phyloP scores from a whole-genome alignment of 1,140 invertebrate species.

The Zaprionus lachaisei region DNA sequence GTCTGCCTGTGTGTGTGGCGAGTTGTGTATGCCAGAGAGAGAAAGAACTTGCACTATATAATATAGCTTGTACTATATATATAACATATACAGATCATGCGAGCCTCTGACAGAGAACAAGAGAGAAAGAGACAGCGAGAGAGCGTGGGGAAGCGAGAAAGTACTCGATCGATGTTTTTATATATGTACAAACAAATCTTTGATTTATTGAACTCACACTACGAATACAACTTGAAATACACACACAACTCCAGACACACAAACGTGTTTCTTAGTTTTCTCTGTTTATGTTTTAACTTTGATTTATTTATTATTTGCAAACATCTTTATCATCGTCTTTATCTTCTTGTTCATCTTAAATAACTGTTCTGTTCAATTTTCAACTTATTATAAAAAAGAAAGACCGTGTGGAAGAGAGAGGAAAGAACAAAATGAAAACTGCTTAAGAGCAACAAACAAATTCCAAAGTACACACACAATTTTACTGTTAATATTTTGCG shows the following conservation, averaged over 20 bases:
- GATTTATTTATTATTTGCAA: conserved; percentile 11
- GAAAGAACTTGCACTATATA: conserved; percentile 5
- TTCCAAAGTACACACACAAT: not conserved
- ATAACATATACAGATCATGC: not conserved
- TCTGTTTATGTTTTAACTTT: not conserved
- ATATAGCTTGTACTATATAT: not conserved
- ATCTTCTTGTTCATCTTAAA: not conserved
- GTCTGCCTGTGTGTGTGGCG: conserved; percentile 9
- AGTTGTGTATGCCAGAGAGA: conserved; percentile 18
- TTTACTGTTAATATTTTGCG: not conserved
- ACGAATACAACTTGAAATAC: conserved; percentile 2
- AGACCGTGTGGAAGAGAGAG: not conserved
- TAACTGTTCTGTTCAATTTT: conserved; percentile 8
- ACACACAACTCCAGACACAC: conserved; percentile 3
- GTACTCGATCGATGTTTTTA: not conserved
- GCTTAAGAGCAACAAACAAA: not conserved
- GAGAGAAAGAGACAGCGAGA: not conserved
- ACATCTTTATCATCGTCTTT: not conserved
- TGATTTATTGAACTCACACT: conserved; percentile 2
- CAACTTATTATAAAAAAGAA: not conserved
- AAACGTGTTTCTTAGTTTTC: conserved; percentile 5
- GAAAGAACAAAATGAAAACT: not conserved
- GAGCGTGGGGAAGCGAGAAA: not conserved
- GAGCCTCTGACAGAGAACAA: not conserved
- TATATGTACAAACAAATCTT: conserved; percentile 2